Evolutionary conservation across 1,140 invertebrate species (phyloP), one percentile per base, ranked within the genome.

Genomic region (Ptiloglossa arizonensis): DNA sequence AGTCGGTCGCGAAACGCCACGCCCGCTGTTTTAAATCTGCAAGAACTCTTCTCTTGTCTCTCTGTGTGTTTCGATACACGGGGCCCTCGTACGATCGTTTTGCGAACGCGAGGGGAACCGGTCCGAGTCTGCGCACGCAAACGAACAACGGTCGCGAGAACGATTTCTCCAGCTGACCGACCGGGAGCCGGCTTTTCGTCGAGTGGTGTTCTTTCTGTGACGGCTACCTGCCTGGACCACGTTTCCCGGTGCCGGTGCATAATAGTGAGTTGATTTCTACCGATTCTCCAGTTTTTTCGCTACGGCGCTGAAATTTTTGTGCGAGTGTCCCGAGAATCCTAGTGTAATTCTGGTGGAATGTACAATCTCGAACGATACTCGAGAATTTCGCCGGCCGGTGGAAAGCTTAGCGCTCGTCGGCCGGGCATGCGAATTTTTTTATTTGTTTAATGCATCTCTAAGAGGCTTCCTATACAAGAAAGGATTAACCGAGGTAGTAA

Each of bases 1-100:
- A 91, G 90, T 92, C 89, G 87, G 89, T 91, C 90, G 92, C 90
- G 90, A 90, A 88, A 88, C 91, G 91, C 91, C 91, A 91, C 92
- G 90, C 92, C 91, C 91, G 90, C 88, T 87, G 82, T 78, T 78
- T 72, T 35, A 72, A 72, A 70, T 63, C n/a, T 59, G 11, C 57
- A 38, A 78, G 75, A 27, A 71, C 41, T 50, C 19, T 57, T 44
- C 62, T 71, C 77, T 82, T 72, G 75, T 57, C 22, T 44, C 35
- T 13, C 59, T 80, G 50, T 56, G 69, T 79, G 50, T 35, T 35
- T 35, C 69, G 22, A 68, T 63, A 35, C 38, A 54, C 60, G 62
- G 59, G 72, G 56, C 64, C 54, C 24, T 38, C 29, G 44, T 63
- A 35, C 64, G 76, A 78, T 81, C 62, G 56, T 57, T 56, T 76